Conservation (phyloP, 1,140 invertebrate genomes). For the Apis florea region DNA sequence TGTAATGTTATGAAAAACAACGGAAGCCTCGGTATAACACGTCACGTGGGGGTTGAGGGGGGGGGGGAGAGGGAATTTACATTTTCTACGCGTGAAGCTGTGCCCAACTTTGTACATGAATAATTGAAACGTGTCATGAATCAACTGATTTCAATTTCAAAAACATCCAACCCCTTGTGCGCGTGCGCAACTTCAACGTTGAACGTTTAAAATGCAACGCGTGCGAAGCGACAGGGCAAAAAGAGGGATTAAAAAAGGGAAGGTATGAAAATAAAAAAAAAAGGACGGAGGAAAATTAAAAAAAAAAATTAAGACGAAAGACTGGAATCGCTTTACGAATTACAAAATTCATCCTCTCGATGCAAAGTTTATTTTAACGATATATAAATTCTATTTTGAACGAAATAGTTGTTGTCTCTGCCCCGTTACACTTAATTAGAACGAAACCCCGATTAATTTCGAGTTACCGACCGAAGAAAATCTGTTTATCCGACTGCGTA, state of each 20-base stretch:
- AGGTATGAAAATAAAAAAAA: not conserved
- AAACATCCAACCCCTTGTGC: not conserved
- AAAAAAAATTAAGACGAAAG: too few species aligned
- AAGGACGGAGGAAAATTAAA: too few species aligned
- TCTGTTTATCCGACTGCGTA: not conserved
- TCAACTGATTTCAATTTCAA: slow-evolving; percentile 32
- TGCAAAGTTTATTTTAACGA: not conserved
- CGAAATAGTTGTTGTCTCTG: not conserved
- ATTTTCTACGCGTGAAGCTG: not conserved
- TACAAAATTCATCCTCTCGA: too few species aligned
- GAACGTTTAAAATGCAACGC: slow-evolving; percentile 5
- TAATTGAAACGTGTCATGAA: slow-evolving; percentile 24
- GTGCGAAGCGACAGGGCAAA: not conserved
- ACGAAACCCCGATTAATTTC: not conserved
- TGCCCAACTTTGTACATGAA: slow-evolving; percentile 10
- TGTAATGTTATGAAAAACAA: slow-evolving; percentile 3
- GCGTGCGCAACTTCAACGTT: not conserved
- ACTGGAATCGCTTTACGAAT: too few species aligned
- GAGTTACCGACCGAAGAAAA: not conserved
- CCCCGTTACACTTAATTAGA: not conserved
- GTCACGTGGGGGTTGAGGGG: too few species aligned
- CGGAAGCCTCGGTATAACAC: not conserved
- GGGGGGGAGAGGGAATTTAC: not conserved
- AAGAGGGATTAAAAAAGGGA: not conserved
- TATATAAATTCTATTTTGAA: not conserved